Percentiles rank a stretch among this genome's conserved stretches.
These are phyloP conservation scores for Macropodus opercularis DNA, from an alignment of 2,797 vertebrate genomes.

Conservation along the genomic window DNA sequence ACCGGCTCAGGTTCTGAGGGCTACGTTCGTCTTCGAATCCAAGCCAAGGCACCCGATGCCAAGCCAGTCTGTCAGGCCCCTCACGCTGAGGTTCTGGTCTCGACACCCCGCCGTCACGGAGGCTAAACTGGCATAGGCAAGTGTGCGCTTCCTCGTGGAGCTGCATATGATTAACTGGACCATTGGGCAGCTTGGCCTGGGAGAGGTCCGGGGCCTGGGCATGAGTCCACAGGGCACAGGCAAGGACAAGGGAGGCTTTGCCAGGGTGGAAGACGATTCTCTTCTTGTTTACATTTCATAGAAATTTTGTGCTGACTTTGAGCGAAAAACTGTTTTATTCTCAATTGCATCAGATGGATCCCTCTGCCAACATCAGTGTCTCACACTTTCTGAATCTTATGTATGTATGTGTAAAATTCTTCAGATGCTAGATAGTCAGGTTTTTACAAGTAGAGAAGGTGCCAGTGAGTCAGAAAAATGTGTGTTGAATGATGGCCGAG, in stretches of 20 bases:
- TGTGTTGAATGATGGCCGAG: constrained; percentile 46
- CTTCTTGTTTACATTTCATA: constrained; percentile 57
- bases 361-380: constrained; percentile 64
- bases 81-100: constrained; percentile 60
- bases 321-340: constrained; percentile 50
- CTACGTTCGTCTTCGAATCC: constrained; percentile 61
- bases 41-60: constrained; percentile 68
- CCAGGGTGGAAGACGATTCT: constrained; percentile 61
- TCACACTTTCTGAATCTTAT: constrained; percentile 66
- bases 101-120: constrained; percentile 62
- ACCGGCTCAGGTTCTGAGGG: constrained; percentile 54
- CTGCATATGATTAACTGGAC: constrained; percentile 85
- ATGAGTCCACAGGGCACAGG: constrained; percentile 77
- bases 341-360: constrained; percentile 54
- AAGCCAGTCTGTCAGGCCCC: constrained; percentile 66
- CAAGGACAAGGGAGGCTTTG: constrained; percentile 75
- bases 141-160: constrained; percentile 77
- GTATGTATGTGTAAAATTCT: constrained; percentile 72
- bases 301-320: constrained; percentile 67
- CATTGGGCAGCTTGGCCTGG: constrained; percentile 81
- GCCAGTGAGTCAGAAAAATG: constrained; percentile 66
- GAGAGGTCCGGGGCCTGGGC: constrained; percentile 72
- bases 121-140: constrained; percentile 70
- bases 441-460: constrained; percentile 71
- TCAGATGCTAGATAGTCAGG: constrained; percentile 67